Evolutionary conservation across 2,888 invertebrate genomes (phyloP).

Genomic region (Trilocha varians): DNA sequence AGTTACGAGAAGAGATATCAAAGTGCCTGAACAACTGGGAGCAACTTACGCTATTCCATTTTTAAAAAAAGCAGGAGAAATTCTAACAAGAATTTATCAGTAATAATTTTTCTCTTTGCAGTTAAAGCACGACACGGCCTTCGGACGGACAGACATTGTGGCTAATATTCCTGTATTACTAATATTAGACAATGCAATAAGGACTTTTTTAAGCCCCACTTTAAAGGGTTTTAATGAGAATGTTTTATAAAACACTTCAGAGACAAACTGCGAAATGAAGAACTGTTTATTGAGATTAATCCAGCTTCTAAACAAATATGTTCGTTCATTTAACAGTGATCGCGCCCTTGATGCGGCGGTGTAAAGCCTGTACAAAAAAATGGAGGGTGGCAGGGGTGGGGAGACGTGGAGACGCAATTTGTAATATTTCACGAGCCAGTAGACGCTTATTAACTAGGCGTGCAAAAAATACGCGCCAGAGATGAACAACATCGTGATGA

Average conservation of each 20-base stretch:
- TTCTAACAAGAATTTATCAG: too few relatives aligned
- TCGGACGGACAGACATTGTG: too few relatives aligned
- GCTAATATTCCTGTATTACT: too few relatives aligned
- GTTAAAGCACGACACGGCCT: too few relatives aligned
- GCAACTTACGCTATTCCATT: too few relatives aligned
- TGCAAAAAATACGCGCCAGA: slow-evolving; percentile 61
- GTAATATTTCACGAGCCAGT: slow-evolving; percentile 74
- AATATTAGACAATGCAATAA: too few relatives aligned
- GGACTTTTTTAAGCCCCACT: background rate
- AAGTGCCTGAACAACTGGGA: too few relatives aligned
- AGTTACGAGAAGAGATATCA: too few relatives aligned
- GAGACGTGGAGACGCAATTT: slow-evolving; percentile 59
- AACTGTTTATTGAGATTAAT: background rate
- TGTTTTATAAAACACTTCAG: background rate
- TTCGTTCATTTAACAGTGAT: slow-evolving; percentile 49
- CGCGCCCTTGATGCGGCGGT: slow-evolving; percentile 39
- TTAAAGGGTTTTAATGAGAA: background rate
- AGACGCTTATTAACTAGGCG: slow-evolving; percentile 71
- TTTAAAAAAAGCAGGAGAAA: too few relatives aligned
- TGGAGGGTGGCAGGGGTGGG: slow-evolving; percentile 27
- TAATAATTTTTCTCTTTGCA: too few relatives aligned
- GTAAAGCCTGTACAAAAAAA: slow-evolving; percentile 52
- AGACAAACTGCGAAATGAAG: background rate
- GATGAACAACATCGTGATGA: slow-evolving; percentile 29
- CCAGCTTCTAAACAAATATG: slow-evolving; percentile 14